Evolutionary conservation across 2,888 invertebrate genomes (phyloP).

Genomic region (Apoda limacodes): DNA sequence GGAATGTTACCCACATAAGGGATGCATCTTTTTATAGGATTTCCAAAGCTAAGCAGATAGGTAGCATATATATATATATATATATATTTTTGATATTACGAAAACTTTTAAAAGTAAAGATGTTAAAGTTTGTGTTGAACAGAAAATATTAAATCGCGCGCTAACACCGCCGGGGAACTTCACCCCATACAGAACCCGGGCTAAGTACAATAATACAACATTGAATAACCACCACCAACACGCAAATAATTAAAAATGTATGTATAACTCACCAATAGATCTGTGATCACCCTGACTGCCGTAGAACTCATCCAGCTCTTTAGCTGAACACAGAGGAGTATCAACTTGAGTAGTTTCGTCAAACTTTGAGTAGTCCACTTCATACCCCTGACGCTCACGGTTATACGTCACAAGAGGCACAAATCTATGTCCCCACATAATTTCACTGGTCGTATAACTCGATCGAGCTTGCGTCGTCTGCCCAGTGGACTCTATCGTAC

Average conservation of each 20-base stretch:
- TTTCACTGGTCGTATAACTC: constrained; percentile 82
- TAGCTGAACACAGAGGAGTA: constrained; percentile 81
- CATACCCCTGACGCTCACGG: constrained; percentile 79
- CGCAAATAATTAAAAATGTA: constrained; percentile 26
- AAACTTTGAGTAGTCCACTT: constrained; percentile 86
- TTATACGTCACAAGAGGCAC: constrained; percentile 80
- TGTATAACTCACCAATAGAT: constrained; percentile 63
- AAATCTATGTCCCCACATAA: constrained; percentile 86
- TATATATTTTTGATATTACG: too few relatives aligned
- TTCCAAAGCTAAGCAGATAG: too few relatives aligned
- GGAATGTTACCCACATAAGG: too few relatives aligned
- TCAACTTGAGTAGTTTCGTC: constrained; percentile 83
- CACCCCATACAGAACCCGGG: too few relatives aligned
- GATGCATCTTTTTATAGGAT: too few relatives aligned
- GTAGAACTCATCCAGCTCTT: constrained; percentile 74
- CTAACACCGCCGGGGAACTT: too few relatives aligned
- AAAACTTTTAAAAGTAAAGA: too few relatives aligned
- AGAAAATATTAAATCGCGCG: too few relatives aligned
- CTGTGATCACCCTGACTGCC: constrained; percentile 67
- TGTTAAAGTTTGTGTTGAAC: too few relatives aligned
- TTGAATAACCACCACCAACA: constrained; percentile 37
- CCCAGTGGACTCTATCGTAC: constrained; percentile 85
- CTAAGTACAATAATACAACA: constrained; percentile 30
- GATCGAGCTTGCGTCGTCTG: constrained; percentile 80
- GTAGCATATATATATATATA: too few relatives aligned